Evolutionary conservation across 2,888 invertebrate genomes (phyloP).

Genomic region (Arge pagana): DNA sequence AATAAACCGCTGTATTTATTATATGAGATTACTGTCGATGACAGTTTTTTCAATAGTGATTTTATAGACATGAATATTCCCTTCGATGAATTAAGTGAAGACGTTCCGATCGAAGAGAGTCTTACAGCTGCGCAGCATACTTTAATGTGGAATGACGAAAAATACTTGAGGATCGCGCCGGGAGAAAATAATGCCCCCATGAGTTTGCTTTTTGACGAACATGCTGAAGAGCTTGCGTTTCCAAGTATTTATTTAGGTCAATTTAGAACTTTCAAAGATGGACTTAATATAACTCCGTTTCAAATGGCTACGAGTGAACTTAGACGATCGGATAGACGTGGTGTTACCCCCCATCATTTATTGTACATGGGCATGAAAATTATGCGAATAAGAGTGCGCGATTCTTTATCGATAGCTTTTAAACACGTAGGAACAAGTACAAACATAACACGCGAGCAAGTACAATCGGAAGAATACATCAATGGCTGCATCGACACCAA

Average conservation of each 20-base stretch:
- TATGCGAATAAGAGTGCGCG: slow-evolving; percentile 32
- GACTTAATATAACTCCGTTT: slow-evolving; percentile 36
- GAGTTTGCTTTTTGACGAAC: slow-evolving; percentile 49
- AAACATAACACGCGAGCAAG: slow-evolving; percentile 40
- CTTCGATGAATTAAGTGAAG: slow-evolving; percentile 23
- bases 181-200: slow-evolving; percentile 19
- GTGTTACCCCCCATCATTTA: slow-evolving; percentile 40
- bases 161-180: slow-evolving; percentile 30
- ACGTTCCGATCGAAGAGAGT: slow-evolving; percentile 33
- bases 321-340: slow-evolving; percentile 46
- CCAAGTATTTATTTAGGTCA: slow-evolving; percentile 53
- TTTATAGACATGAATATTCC: slow-evolving; percentile 8
- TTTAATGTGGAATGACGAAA: slow-evolving; percentile 32
- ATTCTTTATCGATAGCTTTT: slow-evolving; percentile 36
- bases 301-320: no score
- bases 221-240: slow-evolving; percentile 56
- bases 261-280: slow-evolving; percentile 31
- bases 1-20: slow-evolving; percentile 15
- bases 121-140: slow-evolving; percentile 33
- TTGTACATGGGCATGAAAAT: slow-evolving; percentile 39
- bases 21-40: slow-evolving; percentile 32
- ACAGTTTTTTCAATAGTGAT: slow-evolving; percentile 21
- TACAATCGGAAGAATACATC: slow-evolving; percentile 44
- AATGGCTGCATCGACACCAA: slow-evolving; percentile 43
- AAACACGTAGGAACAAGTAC: slow-evolving; percentile 41